Percentiles rank a stretch among this genome's conserved stretches.
Conservation (phyloP, 2,797 vertebrate species). For the Eptatretus atami region DNA sequence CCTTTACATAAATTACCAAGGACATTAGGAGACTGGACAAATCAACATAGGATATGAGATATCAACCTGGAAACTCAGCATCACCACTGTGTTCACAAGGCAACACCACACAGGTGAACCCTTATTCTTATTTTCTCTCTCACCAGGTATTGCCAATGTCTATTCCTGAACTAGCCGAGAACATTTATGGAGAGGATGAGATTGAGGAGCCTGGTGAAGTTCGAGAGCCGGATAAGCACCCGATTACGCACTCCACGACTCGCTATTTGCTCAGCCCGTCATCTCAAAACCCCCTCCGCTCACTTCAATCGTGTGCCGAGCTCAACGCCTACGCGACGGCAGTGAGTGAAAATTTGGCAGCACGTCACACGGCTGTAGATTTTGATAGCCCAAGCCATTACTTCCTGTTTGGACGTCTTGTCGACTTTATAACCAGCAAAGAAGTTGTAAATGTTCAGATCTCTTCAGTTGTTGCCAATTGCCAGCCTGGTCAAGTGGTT, state of each 20-base stretch:
- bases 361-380: constrained; percentile 19
- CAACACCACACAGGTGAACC: no score
- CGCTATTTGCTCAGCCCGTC: constrained; percentile 20
- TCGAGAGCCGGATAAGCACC: constrained; percentile 18
- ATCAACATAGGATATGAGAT: no score
- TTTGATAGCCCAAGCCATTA: constrained; percentile 70
- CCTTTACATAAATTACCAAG: no score
- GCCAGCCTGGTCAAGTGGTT: constrained; percentile 71
- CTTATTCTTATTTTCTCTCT: no score
- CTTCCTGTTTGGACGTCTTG: constrained; percentile 77
- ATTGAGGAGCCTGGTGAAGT: no score
- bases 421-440: constrained; percentile 67
- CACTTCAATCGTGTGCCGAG: constrained; percentile 38
- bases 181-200: no score
- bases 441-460: constrained; percentile 77
- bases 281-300: constrained; percentile 17
- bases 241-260: constrained; percentile 29
- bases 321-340: constrained; percentile 31
- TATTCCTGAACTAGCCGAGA: no score
- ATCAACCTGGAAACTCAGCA: no score
- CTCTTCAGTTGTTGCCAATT: constrained; percentile 43
- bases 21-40: no score
- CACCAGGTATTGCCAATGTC: no score
- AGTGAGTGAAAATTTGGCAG: constrained; percentile 16
- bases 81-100: no score